Base-by-base conservation (phyloP, 1,140 invertebrate species). In the Holotrichia oblita region DNA sequence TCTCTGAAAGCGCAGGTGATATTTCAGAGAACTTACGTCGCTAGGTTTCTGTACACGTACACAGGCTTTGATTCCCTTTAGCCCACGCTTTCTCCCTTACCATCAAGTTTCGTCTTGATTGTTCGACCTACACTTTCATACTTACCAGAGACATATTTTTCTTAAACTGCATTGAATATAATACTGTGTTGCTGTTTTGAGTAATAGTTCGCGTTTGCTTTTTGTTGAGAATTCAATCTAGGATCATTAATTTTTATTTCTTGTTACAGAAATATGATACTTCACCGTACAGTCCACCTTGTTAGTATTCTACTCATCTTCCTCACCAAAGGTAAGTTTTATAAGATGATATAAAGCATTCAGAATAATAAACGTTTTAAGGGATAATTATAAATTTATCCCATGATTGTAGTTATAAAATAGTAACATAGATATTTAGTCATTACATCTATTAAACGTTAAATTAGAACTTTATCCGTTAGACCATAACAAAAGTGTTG, bases 201-300 rank as follows among this genome's bases (percentile, higher is more conserved):
- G 27, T 34, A 34, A 2, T 34, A 34, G 27, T 34, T 34, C 4
- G 27, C 27, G 27, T 34, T 1, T 4, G 7, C 2, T 48, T 48
- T 48, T 2, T 48, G 44, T 48, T 69, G 27, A 34, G 27, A 34
- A 34, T 34, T 34, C 27, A 4, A 34, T 34, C 4, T 34, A n/a
- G n/a, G n/a, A n/a, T n/a, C 4, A 34, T 34, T 34, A n/a, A 2
- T 34, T 34, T 34, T 34, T 34, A 34, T 69, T 27, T 27, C 3
- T 69, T 69, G 61, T 69, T 69, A 7, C 61, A 69, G 61, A 69
- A 69, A 69, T 69, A 69, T 69, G 61, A 27, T 69, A 69, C 22
- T 12, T 20, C 22, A 9, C 8, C 61, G 61, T 1, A 69, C 20
- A 7, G 22, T 69, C 6, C 22, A 69, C 22, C 22, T 69, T 27